These are phyloP conservation scores for Pocillopora verrucosa DNA, from an alignment of 64 coral and sea anemone genomes.

Conservation along the genomic window DNA sequence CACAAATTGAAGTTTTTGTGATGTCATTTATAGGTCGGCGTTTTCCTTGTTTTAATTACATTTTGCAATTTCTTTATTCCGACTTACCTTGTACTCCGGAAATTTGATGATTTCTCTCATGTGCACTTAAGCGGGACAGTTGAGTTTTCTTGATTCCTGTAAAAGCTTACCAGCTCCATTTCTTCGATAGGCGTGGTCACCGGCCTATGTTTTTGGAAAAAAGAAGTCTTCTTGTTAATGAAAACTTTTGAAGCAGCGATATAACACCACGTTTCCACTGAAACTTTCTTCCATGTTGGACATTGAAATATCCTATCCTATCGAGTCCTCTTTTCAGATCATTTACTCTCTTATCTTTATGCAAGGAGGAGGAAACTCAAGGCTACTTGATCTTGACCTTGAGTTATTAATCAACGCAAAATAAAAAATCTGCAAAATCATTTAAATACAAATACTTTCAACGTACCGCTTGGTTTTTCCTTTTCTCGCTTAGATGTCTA, in stretches of 20 bases:
- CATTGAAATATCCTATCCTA: too few relatives aligned
- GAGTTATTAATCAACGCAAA: too few relatives aligned
- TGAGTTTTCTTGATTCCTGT: slow-evolving; percentile 44
- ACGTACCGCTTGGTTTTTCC: slow-evolving; percentile 8
- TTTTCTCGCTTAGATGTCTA: background rate
- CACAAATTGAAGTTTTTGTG: background rate
- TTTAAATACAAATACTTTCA: too few relatives aligned
- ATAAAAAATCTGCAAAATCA: too few relatives aligned
- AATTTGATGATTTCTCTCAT: slow-evolving; percentile 49
- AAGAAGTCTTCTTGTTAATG: background rate
- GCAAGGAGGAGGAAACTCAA: too few relatives aligned
- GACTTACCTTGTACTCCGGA: slow-evolving; percentile 33
- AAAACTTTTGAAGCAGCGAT: background rate
- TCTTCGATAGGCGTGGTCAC: slow-evolving; percentile 43
- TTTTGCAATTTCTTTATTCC: background rate
- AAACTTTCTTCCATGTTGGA: too few relatives aligned
- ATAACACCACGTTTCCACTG: too few relatives aligned
- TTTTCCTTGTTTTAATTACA: background rate
- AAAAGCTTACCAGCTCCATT: slow-evolving; percentile 42
- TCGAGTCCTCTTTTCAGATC: too few relatives aligned
- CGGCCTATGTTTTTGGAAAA: background rate
- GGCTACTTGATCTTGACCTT: too few relatives aligned
- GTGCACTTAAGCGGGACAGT: slow-evolving; percentile 25
- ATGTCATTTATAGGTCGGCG: background rate
- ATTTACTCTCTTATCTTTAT: too few relatives aligned